These are phyloP conservation scores for Drosophila cardini DNA, from an alignment of 1,140 invertebrate species.

Conservation along the genomic window DNA sequence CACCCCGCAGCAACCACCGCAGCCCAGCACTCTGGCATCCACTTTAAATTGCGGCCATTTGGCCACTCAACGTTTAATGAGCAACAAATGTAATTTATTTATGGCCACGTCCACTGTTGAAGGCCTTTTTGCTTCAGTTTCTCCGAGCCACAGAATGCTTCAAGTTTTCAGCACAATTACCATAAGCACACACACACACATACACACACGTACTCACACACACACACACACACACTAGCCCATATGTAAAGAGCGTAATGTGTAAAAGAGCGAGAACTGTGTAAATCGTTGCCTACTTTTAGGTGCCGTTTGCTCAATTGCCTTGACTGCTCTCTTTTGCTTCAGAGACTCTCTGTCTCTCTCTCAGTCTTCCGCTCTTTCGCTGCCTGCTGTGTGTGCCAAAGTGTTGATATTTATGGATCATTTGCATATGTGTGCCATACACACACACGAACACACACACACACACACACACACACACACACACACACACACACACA, in stretches of 20 bases:
- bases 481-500: slow-evolving; percentile 27
- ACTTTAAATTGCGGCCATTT: slow-evolving; percentile 62
- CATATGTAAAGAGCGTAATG: slow-evolving; percentile 1
- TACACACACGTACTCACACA: slow-evolving; percentile 34
- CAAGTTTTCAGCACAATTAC: slow-evolving; percentile 83
- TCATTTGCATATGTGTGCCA: slow-evolving; percentile 79
- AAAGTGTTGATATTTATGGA: slow-evolving; percentile 83
- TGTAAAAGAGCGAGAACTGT: slow-evolving; percentile 16
- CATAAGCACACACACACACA: slow-evolving; percentile 69
- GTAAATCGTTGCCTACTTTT: slow-evolving; percentile 78
- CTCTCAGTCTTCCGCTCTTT: neutral
- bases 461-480: slow-evolving; percentile 27
- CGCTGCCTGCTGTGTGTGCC: slow-evolving; percentile 32
- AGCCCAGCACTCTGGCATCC: neutral
- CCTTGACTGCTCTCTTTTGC: slow-evolving; percentile 16
- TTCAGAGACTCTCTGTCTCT: neutral
- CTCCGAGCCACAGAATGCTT: slow-evolving; percentile 72
- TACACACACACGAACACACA: slow-evolving; percentile 29
- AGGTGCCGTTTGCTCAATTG: slow-evolving; percentile 67
- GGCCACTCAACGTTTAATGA: slow-evolving; percentile 81
- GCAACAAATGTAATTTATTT: slow-evolving; percentile 83
- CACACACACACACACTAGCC: slow-evolving; percentile 39
- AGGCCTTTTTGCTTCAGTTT: slow-evolving; percentile 43
- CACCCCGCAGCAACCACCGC: neutral
- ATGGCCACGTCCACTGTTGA: slow-evolving; percentile 59